Evolutionary conservation across 2,888 invertebrate species (phyloP).

Genomic region (Acleris laterana): DNA sequence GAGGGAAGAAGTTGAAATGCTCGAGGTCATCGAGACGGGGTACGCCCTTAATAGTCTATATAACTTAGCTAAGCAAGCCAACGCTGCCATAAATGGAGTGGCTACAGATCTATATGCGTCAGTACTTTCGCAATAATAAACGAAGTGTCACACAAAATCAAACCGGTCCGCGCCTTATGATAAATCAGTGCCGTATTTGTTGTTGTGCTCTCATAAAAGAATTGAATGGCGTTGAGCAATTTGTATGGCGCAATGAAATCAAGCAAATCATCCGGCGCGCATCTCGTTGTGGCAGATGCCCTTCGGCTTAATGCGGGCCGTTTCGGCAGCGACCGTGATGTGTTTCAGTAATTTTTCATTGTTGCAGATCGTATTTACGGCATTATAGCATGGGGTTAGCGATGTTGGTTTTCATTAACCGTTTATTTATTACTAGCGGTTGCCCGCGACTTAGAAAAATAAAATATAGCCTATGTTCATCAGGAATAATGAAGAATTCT

Average conservation of each 20-base stretch:
- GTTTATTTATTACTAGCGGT: not conserved
- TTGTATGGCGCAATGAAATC: constrained; percentile 51
- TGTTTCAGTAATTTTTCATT: constrained; percentile 7
- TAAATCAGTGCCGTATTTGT: constrained; percentile 67
- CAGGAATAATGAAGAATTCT: too few relatives aligned
- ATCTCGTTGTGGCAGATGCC: constrained; percentile 27
- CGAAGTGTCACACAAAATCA: constrained; percentile 57
- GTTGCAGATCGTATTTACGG: not conserved
- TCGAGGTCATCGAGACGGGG: too few relatives aligned
- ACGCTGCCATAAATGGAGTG: constrained; percentile 2
- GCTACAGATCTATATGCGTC: constrained; percentile 21
- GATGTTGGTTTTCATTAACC: not conserved
- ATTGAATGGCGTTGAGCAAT: constrained; percentile 38
- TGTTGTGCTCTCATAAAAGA: constrained; percentile 45
- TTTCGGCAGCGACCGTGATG: constrained; percentile 4
- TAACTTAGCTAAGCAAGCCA: not conserved
- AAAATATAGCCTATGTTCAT: too few relatives aligned
- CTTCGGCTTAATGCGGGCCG: constrained; percentile 24
- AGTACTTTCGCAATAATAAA: constrained; percentile 56
- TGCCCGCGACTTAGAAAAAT: too few relatives aligned
- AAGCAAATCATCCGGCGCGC: constrained; percentile 33
- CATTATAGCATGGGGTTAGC: not conserved
- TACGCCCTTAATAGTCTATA: too few relatives aligned
- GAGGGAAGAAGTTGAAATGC: too few relatives aligned
- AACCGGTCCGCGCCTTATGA: constrained; percentile 55